These are phyloP conservation scores for Portunus trituberculatus DNA, from an alignment of 1,140 invertebrate species.

Conservation along the genomic window DNA sequence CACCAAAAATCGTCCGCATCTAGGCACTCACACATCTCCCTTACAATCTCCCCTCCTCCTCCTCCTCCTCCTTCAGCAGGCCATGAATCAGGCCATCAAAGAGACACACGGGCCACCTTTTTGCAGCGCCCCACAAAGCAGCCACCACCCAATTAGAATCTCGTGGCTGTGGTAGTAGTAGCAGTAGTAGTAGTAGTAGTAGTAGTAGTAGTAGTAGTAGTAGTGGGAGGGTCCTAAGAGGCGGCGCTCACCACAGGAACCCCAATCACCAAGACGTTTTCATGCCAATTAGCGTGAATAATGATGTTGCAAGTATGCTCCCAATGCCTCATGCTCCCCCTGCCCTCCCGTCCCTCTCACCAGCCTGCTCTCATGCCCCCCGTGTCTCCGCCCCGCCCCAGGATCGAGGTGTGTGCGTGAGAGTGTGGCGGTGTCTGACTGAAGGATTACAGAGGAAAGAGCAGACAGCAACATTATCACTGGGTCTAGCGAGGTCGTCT, in stretches of 20 bases:
- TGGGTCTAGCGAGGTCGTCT: no score
- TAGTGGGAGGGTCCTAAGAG: not conserved
- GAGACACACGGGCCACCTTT: not conserved
- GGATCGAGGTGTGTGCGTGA: not conserved
- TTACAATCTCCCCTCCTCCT: not conserved
- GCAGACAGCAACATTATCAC: no score
- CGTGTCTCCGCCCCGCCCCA: not conserved
- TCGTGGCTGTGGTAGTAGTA: not conserved
- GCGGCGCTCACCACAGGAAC: not conserved
- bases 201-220: constrained; percentile 14
- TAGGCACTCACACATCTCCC: no score
- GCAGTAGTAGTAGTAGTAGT: constrained; percentile 22
- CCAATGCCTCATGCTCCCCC: not conserved
- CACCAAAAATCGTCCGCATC: no score
- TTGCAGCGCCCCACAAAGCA: not conserved
- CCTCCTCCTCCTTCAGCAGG: not conserved
- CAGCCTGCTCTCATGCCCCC: no score
- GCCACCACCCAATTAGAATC: constrained; percentile 12
- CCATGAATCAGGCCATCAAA: constrained; percentile 39
- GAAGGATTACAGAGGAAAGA: no score
- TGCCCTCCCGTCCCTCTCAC: not conserved
- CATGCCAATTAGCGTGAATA: constrained; percentile 51
- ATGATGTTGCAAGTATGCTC: constrained; percentile 6
- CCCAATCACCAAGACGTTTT: constrained; percentile 35
- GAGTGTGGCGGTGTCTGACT: no score